Evolutionary conservation across 2,888 invertebrate species (phyloP).

Genomic region (Congeria kusceri): DNA sequence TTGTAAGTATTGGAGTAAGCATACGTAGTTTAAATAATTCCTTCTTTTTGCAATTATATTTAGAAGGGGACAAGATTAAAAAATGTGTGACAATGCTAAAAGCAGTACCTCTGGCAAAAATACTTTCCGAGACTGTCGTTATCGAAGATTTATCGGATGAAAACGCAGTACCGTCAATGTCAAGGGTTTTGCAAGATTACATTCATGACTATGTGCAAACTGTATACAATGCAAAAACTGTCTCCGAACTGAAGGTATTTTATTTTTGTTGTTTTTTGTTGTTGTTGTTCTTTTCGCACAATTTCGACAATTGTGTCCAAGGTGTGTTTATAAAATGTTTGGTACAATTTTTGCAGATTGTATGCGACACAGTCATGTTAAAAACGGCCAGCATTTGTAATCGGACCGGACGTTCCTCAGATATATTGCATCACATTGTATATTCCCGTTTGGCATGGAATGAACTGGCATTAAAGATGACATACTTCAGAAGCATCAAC

Average conservation of each 20-base stretch:
- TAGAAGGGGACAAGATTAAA: no score
- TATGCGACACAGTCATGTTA: constrained; percentile 14
- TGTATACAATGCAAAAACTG: constrained; percentile 26
- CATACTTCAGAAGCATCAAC: constrained; percentile 66
- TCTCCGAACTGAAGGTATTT: constrained; percentile 46
- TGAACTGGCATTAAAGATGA: constrained; percentile 43
- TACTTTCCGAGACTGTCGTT: background rate
- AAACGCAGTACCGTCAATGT: no score
- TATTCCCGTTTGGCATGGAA: constrained; percentile 46
- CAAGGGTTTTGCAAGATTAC: constrained; percentile 29
- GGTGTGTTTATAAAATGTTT: background rate
- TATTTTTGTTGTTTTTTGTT: background rate
- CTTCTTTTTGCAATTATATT: no score
- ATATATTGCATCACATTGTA: constrained; percentile 18
- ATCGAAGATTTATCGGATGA: no score
- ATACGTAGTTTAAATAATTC: no score
- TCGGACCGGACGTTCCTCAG: background rate
- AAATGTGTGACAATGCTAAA: background rate
- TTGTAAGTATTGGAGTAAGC: background rate
- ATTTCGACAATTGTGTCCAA: background rate
- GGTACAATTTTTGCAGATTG: constrained; percentile 6
- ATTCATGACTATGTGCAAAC: constrained; percentile 56
- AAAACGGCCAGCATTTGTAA: background rate
- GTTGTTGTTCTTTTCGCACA: background rate
- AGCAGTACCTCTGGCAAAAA: background rate